Evolutionary conservation across 2,113 vertebrate species (phyloP), one percentile per base, ranked within the genome.

Genomic region (Cynocephalus volans): DNA sequence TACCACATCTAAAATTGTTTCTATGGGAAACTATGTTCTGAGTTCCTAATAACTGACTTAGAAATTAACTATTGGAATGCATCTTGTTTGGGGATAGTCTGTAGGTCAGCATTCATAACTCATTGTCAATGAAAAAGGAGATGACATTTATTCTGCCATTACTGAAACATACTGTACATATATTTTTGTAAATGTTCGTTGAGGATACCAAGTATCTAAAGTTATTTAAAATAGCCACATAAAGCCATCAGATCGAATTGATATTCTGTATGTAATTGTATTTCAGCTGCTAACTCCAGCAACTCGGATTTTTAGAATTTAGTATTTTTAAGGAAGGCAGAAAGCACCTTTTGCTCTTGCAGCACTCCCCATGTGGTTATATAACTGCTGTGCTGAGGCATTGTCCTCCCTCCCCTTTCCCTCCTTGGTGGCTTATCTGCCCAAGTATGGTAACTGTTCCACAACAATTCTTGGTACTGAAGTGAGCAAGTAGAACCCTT

Each of bases 401-500:
- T 11, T 3, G 8, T 0, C 91, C 97, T 95, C 98, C 97, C 94
- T 96, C 88, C 75, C 54, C 58, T 60, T 36, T 2, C 70, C 85
- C 77, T 97, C 85, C 90, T 58, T 17, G 7, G 26, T 80, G 58
- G 3, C 62, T 97, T 97, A 91, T 98, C 96, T 98, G 97, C 89
- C 98, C 98, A 86, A 98, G 96, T 98, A 98, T 98, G 98, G 98
- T 97, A 98, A 98, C 95, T 58, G 81, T 79, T 75, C 90, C 52
- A 98, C 97, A 84, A 50, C 85, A 84, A 23, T 73, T 94, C 81
- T 81, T 84, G 77, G 0, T 70, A 86, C 60, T 76, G 64, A 86
- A 95, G 82, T 41, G 41, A 96, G 88, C 56, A 97, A 97, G 80
- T 60, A 18, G 82, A 90, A 93, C 83, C 89, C 65, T 95, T 97